Evolutionary conservation across 2,797 vertebrate species (phyloP).

Genomic region (Centroberyx gerrardi): DNA sequence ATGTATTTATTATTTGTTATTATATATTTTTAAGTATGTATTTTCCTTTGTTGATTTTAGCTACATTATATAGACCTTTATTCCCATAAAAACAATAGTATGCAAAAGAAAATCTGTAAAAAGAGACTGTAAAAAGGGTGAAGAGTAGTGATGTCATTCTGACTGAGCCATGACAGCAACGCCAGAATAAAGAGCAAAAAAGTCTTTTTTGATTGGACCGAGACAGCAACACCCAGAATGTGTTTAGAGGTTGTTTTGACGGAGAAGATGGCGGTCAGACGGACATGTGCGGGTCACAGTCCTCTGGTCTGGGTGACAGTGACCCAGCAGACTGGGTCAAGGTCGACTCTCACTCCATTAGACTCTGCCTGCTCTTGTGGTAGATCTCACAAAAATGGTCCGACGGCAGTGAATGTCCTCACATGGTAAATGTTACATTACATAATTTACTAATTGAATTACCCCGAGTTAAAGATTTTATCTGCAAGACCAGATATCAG

Average conservation of each 20-base stretch:
- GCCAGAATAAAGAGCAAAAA: neutral
- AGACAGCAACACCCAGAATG: neutral
- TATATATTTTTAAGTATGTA: neutral
- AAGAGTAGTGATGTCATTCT: neutral
- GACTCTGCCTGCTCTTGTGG: neutral
- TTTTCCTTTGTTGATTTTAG: neutral
- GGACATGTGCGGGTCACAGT: constrained; percentile 13
- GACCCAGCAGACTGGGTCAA: constrained; percentile 37
- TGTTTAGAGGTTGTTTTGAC: neutral
- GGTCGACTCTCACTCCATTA: neutral
- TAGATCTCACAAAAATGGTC: neutral
- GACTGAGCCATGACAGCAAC: neutral
- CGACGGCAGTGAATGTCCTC: constrained; percentile 3
- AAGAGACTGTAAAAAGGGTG: neutral
- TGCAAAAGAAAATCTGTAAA: neutral
- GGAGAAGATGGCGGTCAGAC: constrained; percentile 9
- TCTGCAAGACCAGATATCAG: constrained; percentile 35
- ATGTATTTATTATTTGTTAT: no score
- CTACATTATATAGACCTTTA: no score
- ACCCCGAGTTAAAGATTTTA: constrained; percentile 6
- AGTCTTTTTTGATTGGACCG: neutral
- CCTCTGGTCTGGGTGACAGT: constrained; percentile 56
- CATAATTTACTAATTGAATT: constrained; percentile 18
- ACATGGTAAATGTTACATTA: neutral
- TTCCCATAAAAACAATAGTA: neutral